phyloP scores from a whole-genome alignment of 2,888 invertebrate genomes.

The Epinotia demarniana region DNA sequence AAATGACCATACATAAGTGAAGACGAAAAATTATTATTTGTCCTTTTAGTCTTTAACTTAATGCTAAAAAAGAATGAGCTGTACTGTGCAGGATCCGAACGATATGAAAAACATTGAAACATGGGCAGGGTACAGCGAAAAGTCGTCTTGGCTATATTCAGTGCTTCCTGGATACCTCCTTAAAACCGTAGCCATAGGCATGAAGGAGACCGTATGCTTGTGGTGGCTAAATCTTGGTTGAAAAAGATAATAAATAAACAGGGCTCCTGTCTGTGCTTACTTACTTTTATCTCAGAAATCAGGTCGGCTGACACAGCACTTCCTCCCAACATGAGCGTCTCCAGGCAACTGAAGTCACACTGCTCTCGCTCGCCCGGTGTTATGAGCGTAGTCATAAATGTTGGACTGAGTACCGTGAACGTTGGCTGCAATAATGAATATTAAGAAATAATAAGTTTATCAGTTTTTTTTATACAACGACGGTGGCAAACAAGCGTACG shows the following conservation, averaged over 20 bases:
- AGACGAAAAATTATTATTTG: no score
- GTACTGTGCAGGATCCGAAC: neutral
- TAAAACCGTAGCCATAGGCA: no score
- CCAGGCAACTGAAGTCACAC: slow-evolving; percentile 67
- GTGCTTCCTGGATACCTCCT: no score
- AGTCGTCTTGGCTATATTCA: no score
- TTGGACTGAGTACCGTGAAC: slow-evolving; percentile 63
- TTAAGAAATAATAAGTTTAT: no score
- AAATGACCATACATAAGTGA: neutral
- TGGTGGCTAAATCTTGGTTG: neutral
- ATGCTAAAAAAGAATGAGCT: no score
- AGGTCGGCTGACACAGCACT: slow-evolving; percentile 64
- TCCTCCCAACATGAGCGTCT: slow-evolving; percentile 62
- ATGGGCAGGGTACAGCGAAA: no score
- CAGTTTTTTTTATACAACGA: no score
- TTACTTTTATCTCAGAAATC: slow-evolving; percentile 66
- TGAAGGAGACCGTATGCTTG: no score
- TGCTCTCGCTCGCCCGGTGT: slow-evolving; percentile 54
- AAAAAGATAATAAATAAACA: neutral
- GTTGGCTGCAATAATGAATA: slow-evolving; percentile 60
- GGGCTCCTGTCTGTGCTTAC: slow-evolving; percentile 54
- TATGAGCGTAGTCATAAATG: slow-evolving; percentile 61
- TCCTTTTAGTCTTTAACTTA: no score
- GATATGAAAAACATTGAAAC: neutral
- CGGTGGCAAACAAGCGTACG: no score